These are phyloP conservation scores for Leptinotarsa juncta DNA, from an alignment of 2,888 invertebrate species.

Conservation along the genomic window DNA sequence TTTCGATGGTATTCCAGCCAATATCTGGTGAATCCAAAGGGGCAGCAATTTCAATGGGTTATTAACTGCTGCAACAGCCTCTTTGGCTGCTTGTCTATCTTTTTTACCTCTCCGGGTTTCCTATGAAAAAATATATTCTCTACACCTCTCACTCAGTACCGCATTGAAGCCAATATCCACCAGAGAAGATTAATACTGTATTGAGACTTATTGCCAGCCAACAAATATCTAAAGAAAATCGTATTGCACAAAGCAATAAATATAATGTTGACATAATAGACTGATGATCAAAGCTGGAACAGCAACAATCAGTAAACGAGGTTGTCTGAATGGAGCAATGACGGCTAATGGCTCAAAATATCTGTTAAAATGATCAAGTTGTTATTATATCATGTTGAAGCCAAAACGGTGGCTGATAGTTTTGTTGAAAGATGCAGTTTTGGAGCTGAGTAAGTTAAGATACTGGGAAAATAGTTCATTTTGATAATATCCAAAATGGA, in stretches of 20 bases:
- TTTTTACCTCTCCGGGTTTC: slow-evolving; percentile 73
- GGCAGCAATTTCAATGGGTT: slow-evolving; percentile 19
- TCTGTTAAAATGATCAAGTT: too few species aligned
- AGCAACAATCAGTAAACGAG: slow-evolving; percentile 68
- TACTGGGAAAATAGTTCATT: too few species aligned
- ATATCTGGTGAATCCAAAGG: slow-evolving; percentile 50
- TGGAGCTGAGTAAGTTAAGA: too few species aligned
- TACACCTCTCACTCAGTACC: slow-evolving; percentile 84
- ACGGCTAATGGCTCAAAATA: too few species aligned
- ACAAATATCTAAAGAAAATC: slow-evolving; percentile 97
- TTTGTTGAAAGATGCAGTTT: too few species aligned
- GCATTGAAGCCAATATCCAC: slow-evolving; percentile 88
- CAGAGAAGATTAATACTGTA: slow-evolving; percentile 99
- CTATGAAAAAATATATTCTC: too few species aligned
- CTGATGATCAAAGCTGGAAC: slow-evolving; percentile 96
- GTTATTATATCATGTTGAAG: too few species aligned
- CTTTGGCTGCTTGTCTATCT: slow-evolving; percentile 92
- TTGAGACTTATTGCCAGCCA: slow-evolving; percentile 87
- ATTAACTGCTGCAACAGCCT: slow-evolving; percentile 69
- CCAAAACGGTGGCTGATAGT: too few species aligned
- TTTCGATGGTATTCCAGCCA: too few species aligned
- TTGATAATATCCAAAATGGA: too few species aligned
- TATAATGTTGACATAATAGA: slow-evolving; percentile 88
- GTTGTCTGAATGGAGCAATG: slow-evolving; percentile 94
- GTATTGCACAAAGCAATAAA: slow-evolving; percentile 98